phyloP scores from a whole-genome alignment of 2,888 invertebrate species.

The Deilephila elpenor region DNA sequence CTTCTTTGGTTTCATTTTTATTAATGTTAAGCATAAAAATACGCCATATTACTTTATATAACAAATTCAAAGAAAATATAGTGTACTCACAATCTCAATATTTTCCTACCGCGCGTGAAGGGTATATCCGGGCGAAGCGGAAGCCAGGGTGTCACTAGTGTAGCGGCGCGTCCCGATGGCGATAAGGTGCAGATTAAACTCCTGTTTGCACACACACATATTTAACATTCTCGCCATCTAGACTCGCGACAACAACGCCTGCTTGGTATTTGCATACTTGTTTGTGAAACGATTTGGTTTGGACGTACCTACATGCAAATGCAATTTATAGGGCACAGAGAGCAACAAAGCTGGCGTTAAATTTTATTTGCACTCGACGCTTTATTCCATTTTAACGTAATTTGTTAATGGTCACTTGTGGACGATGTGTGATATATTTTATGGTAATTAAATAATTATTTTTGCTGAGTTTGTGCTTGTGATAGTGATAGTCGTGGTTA shows the following conservation, averaged over 20 bases:
- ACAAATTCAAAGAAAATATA: too few relatives aligned
- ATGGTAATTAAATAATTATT: not conserved
- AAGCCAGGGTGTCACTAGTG: conserved; percentile 26
- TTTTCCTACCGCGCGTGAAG: not conserved
- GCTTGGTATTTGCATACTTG: conserved; percentile 77
- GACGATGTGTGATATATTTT: not conserved
- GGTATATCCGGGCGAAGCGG: conserved; percentile 21
- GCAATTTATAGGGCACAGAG: conserved; percentile 56
- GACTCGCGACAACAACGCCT: conserved; percentile 67
- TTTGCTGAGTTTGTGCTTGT: not conserved
- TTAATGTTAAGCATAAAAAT: too few relatives aligned
- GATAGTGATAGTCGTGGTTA: not conserved
- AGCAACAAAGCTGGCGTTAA: conserved; percentile 15
- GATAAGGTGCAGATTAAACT: conserved; percentile 82
- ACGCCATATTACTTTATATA: too few relatives aligned
- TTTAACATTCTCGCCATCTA: conserved; percentile 74
- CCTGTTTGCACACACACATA: conserved; percentile 78
- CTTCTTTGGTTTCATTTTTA: too few relatives aligned
- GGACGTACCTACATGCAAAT: conserved; percentile 65
- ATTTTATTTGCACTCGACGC: conserved; percentile 16
- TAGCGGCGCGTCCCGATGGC: conserved; percentile 44
- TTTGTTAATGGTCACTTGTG: conserved; percentile 18
- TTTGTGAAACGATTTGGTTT: conserved; percentile 76
- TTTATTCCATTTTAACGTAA: conserved; percentile 13
- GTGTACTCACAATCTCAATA: not conserved